phyloP scores from a whole-genome alignment of 2,797 vertebrate genomes.

The Sciurus carolinensis region DNA sequence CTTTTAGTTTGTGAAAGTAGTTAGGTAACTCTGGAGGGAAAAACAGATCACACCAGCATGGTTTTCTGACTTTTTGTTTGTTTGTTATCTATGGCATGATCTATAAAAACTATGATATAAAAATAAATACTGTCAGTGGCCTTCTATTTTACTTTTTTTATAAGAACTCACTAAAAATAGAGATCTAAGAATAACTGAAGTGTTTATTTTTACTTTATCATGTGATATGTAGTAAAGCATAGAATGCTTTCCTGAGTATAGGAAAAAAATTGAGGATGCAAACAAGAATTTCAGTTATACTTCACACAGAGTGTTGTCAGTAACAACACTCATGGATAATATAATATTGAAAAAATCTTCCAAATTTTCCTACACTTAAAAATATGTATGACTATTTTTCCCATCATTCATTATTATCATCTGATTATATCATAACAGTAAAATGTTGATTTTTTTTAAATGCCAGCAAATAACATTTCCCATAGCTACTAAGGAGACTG shows the following conservation, averaged over 20 bases:
- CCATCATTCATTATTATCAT: conserved; percentile 4
- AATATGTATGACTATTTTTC: background rate
- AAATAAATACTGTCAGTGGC: background rate
- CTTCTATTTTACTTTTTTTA: background rate
- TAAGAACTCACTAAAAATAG: background rate
- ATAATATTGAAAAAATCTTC: background rate
- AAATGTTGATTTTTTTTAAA: conserved; percentile 54
- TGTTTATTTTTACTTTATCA: conserved; percentile 27
- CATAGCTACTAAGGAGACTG: conserved; percentile 1
- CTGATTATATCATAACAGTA: conserved; percentile 73
- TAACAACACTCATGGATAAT: conserved; percentile 14
- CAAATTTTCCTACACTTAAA: conserved; percentile 46
- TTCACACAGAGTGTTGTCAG: background rate
- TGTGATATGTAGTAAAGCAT: background rate
- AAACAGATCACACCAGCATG: background rate
- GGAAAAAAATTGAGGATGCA: background rate
- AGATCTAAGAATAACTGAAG: background rate
- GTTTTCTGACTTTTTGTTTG: conserved; percentile 1
- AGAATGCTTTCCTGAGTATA: background rate
- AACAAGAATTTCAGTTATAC: background rate
- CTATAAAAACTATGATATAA: background rate
- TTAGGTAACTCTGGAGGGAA: background rate
- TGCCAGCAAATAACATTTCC: conserved; percentile 73
- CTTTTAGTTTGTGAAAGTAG: background rate
- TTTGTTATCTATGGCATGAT: background rate